These are phyloP conservation scores for Microplitis manilae DNA, from an alignment of 2,888 invertebrate genomes.

Conservation along the genomic window DNA sequence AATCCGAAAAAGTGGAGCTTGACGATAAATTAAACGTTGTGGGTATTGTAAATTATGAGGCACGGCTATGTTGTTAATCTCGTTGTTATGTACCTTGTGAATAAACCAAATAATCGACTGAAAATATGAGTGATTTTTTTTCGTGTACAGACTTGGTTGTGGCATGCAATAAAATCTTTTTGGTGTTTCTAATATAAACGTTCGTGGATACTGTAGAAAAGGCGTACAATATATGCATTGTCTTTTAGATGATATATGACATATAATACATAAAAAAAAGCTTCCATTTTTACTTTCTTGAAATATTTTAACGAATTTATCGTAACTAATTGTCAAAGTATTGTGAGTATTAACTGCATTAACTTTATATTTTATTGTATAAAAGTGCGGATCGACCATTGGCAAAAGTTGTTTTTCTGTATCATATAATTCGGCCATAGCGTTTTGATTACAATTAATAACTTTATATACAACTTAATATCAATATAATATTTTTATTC, in stretches of 20 bases:
- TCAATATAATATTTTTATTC: background rate
- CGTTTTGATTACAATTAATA: background rate
- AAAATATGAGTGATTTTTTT: slow-evolving; percentile 11
- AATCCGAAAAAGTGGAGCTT: slow-evolving; percentile 2
- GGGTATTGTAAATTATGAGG: slow-evolving; percentile 8
- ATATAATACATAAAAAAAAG: background rate
- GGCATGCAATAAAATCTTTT: slow-evolving; percentile 14
- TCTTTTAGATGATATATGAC: background rate
- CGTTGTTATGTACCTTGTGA: background rate
- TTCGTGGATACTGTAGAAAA: slow-evolving; percentile 1
- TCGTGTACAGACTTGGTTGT: background rate
- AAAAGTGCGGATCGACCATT: background rate
- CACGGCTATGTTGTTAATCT: background rate
- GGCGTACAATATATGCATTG: background rate
- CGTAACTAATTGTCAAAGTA: background rate
- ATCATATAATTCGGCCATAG: background rate
- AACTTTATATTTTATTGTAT: slow-evolving; percentile 1
- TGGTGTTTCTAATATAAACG: slow-evolving; percentile 5
- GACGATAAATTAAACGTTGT: background rate
- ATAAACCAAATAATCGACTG: slow-evolving; percentile 15
- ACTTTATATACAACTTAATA: background rate
- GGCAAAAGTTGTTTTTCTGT: background rate
- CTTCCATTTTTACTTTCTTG: background rate
- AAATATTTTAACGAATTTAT: background rate
- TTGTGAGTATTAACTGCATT: background rate